Evolutionary conservation across 2,797 vertebrate genomes (phyloP).

Genomic region (Myripristis murdjan): DNA sequence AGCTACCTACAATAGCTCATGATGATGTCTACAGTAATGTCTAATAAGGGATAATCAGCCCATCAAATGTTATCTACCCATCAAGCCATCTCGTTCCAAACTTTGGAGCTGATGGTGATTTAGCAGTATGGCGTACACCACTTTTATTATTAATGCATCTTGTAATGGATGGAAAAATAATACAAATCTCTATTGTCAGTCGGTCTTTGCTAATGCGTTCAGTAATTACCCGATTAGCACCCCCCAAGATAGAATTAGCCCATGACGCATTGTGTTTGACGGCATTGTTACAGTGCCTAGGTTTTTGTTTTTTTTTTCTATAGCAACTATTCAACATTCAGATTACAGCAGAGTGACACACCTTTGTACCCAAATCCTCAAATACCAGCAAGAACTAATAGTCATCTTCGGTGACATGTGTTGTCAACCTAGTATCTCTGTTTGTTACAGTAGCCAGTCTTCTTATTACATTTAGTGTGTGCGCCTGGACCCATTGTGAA

Average conservation of each 20-base stretch:
- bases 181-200: constrained; percentile 34
- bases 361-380: constrained; percentile 24
- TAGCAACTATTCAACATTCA: constrained; percentile 50
- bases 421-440: constrained; percentile 31
- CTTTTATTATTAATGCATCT: constrained; percentile 32
- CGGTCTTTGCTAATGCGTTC: constrained; percentile 40
- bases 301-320: constrained; percentile 53
- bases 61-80: constrained; percentile 1
- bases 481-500: constrained; percentile 38
- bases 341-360: constrained; percentile 38
- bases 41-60: neutral
- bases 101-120: constrained; percentile 18
- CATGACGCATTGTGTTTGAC: constrained; percentile 53
- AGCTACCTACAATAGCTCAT: neutral
- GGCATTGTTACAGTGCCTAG: constrained; percentile 50
- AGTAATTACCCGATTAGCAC: constrained; percentile 43
- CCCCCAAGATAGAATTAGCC: constrained; percentile 37
- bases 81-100: neutral
- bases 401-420: constrained; percentile 12
- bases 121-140: neutral
- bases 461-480: constrained; percentile 51
- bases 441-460: constrained; percentile 31
- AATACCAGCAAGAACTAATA: constrained; percentile 45
- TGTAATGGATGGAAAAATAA: constrained; percentile 29
- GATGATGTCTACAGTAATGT: constrained; percentile 6